Base-by-base conservation (phyloP, 2,113 vertebrate genomes). In the Sphyrna mokarran region DNA sequence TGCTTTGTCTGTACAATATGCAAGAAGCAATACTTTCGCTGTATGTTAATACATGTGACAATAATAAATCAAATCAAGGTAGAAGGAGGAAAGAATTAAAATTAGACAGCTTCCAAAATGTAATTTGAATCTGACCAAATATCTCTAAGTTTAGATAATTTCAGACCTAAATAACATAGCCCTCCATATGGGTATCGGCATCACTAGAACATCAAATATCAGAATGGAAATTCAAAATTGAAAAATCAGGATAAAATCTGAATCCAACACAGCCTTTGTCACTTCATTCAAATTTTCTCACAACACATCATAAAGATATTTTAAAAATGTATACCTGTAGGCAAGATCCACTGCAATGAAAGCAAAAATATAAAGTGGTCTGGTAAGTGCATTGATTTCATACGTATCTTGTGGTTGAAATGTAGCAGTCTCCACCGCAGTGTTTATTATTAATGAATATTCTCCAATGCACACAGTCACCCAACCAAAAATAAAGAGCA, bases 401-500 rank as follows among this genome's bases (percentile, higher is more conserved):
- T 99, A 99, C 23, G 98, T 98, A 96, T 99, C 99, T 97, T 99
- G 98, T 54, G 99, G 98, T 95, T 99, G 99, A 97, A 99, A 99
- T 96, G 99, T 98, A 16, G 99, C 99, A 0, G 99, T 99, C 97
- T 99, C 99, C 0, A 98, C 97, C 95, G 99, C 98, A 1, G 99
- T 99, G 96, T 99, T 99, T 96, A 99, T 96, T 95, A 99, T 98
- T 94, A 99, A 97, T 0, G 99, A 99, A 96, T 99, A 99, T 96
- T 99, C 98, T 83, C 97, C 99, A 96, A 99, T 99, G 96, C 99
- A 99, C 61, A 99, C 90, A 0, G 99, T 99, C 95, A 99, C 96
- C 99, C 99, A 99, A 93, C 99, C 99, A 96, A 99, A 97, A 3
- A 98, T 96, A 97, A 99, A 99, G 16, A 99, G 97, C 8, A 97